Evolutionary conservation across 2,888 invertebrate genomes (phyloP).

Genomic region (Ennomos erosarius): DNA sequence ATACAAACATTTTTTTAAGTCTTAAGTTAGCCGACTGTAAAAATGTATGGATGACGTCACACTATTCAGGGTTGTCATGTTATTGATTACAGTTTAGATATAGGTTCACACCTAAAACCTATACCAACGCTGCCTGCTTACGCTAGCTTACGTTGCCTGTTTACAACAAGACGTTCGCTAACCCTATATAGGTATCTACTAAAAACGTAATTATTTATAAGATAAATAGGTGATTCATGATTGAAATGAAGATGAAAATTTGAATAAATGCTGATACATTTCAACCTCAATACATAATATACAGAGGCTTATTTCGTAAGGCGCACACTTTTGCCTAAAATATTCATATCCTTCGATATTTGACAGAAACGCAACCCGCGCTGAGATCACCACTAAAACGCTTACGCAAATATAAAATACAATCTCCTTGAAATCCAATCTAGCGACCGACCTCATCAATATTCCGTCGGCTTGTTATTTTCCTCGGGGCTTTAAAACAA

Average conservation of each 20-base stretch:
- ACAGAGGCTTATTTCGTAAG: not conserved
- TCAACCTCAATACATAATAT: not conserved
- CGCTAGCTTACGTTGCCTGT: no score
- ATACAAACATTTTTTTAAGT: no score
- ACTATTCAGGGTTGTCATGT: no score
- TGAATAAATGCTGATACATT: not conserved
- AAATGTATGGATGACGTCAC: no score
- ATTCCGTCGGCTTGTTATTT: constrained; percentile 76
- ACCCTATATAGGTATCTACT: no score
- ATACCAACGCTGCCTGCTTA: no score
- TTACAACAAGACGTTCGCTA: no score
- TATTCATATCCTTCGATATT: constrained; percentile 34
- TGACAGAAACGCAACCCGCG: constrained; percentile 46
- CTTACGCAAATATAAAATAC: constrained; percentile 58
- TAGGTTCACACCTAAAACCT: no score
- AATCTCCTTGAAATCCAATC: constrained; percentile 58
- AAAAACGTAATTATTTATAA: no score
- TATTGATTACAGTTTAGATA: no score
- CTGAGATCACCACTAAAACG: constrained; percentile 51
- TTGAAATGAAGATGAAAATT: not conserved
- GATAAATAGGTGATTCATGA: no score
- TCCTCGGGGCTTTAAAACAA: constrained; percentile 68
- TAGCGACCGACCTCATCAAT: constrained; percentile 67
- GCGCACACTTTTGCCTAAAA: constrained; percentile 17
- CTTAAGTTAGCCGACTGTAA: no score